Percentiles rank a stretch among this genome's conserved stretches.
phyloP scores from a whole-genome alignment of 2,888 invertebrate genomes.

The Drosophila kuntzei region DNA sequence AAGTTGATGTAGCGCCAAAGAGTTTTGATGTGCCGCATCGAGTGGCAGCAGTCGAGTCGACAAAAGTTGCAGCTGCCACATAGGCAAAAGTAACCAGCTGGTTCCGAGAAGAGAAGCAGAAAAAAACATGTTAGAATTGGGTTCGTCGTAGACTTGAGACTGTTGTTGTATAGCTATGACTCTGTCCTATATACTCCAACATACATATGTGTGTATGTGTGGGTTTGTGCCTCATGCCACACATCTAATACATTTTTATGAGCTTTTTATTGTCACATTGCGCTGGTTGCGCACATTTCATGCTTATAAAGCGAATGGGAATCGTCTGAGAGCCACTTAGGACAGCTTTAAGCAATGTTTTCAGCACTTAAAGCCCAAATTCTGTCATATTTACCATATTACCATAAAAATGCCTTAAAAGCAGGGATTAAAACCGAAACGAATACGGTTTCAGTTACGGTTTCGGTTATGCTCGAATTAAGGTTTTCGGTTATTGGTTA shows the following conservation, averaged over 20 bases:
- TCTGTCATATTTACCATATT: slow-evolving; percentile 28
- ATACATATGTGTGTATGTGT: slow-evolving; percentile 1
- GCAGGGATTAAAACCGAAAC: no score
- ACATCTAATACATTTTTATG: slow-evolving; percentile 76
- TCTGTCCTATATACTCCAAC: slow-evolving; percentile 22
- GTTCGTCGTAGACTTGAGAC: slow-evolving; percentile 12
- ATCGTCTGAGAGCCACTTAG: slow-evolving; percentile 42
- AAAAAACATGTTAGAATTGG: slow-evolving; percentile 24
- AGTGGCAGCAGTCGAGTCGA: slow-evolving; percentile 54
- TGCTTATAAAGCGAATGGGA: slow-evolving; percentile 50
- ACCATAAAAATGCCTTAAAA: neutral
- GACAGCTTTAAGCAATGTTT: slow-evolving; percentile 43
- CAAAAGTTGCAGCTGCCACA: slow-evolving; percentile 68
- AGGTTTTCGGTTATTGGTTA: no score
- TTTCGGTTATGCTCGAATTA: no score
- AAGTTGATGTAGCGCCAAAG: slow-evolving; percentile 61
- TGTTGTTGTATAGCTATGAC: no score
- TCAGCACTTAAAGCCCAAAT: slow-evolving; percentile 30
- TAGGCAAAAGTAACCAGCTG: slow-evolving; percentile 66
- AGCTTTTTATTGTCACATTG: slow-evolving; percentile 78
- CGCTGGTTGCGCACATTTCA: slow-evolving; percentile 66
- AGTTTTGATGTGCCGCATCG: slow-evolving; percentile 77
- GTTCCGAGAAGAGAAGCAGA: slow-evolving; percentile 17
- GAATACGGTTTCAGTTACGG: no score
- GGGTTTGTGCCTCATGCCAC: slow-evolving; percentile 29